Conservation (phyloP, 2,113 vertebrate species). For the Sander lucioperca region DNA sequence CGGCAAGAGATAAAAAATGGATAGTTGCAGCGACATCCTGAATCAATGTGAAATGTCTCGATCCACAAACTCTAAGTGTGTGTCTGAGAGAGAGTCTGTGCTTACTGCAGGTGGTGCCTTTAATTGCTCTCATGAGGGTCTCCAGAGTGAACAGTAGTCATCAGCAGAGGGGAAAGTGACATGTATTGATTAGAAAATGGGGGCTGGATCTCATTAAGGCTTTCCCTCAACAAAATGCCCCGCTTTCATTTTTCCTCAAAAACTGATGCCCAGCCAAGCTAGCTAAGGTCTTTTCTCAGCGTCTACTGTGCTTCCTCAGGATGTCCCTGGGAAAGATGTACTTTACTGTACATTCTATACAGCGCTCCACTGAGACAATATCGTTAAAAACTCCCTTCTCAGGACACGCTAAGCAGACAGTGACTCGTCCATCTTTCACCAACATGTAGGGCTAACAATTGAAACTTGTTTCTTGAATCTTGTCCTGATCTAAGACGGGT, state of each 20-base stretch:
- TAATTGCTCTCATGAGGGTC: conserved; percentile 70
- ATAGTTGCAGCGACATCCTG: conserved; percentile 12
- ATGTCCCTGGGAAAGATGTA: conserved; percentile 21
- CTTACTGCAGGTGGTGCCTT: conserved; percentile 56
- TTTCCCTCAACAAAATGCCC: conserved; percentile 47
- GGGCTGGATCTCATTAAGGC: conserved; percentile 62
- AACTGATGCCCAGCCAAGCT: conserved; percentile 22
- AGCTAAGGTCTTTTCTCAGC: conserved; percentile 30
- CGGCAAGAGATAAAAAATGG: conserved; percentile 1
- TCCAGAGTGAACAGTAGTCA: conserved; percentile 48
- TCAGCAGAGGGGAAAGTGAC: conserved; percentile 67
- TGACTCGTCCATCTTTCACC: neutral
- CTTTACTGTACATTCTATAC: conserved; percentile 12
- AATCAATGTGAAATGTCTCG: neutral
- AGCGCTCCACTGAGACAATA: neutral
- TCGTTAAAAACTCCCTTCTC: neutral
- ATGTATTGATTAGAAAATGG: conserved; percentile 67
- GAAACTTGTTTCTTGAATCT: neutral
- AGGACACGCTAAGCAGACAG: neutral
- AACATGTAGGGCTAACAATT: neutral
- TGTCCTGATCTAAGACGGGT: neutral
- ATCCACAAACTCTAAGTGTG: neutral
- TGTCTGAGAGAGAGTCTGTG: neutral
- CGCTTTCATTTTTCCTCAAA: conserved; percentile 51
- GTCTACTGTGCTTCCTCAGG: conserved; percentile 23